phyloP scores from a whole-genome alignment of 2,888 invertebrate genomes.

The Cantharis lateralis region DNA sequence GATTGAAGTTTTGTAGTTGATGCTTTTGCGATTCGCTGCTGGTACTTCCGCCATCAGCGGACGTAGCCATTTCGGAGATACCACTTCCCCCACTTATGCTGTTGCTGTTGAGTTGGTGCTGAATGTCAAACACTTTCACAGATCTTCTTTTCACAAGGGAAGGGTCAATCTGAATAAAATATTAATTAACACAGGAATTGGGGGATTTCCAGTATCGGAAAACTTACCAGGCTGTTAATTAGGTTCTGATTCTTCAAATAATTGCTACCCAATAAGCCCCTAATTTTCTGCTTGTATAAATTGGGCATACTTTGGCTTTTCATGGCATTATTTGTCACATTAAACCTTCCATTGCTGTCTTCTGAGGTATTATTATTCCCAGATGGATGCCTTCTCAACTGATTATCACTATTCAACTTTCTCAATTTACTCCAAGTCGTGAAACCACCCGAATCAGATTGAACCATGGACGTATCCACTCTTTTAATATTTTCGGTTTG shows the following conservation, averaged over 20 bases:
- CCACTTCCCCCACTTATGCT: constrained; percentile 46
- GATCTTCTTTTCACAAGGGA: constrained; percentile 47
- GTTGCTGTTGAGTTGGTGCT: constrained; percentile 52
- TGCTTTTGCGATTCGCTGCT: constrained; percentile 30
- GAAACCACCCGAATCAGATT: constrained; percentile 81
- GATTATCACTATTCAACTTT: constrained; percentile 68
- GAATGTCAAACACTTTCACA: constrained; percentile 56
- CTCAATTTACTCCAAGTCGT: constrained; percentile 89
- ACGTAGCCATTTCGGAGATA: constrained; percentile 55
- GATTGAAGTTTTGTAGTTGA: constrained; percentile 72
- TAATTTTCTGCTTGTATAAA: constrained; percentile 62
- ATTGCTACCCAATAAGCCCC: constrained; percentile 61
- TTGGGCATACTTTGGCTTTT: constrained; percentile 85
- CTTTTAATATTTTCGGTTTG: constrained; percentile 35
- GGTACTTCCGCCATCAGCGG: constrained; percentile 50
- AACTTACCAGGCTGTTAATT: constrained; percentile 72
- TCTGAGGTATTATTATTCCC: constrained; percentile 63
- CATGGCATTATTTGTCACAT: constrained; percentile 61
- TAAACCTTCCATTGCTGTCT: constrained; percentile 61
- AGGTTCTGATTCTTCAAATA: constrained; percentile 56
- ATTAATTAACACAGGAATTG: background rate
- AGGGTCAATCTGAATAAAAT: constrained; percentile 44
- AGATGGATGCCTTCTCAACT: constrained; percentile 75
- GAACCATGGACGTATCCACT: constrained; percentile 65
- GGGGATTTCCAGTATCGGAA: too few relatives aligned